Evolutionary conservation across 2,797 vertebrate species (phyloP).

Genomic region (Muscicapa comitata): DNA sequence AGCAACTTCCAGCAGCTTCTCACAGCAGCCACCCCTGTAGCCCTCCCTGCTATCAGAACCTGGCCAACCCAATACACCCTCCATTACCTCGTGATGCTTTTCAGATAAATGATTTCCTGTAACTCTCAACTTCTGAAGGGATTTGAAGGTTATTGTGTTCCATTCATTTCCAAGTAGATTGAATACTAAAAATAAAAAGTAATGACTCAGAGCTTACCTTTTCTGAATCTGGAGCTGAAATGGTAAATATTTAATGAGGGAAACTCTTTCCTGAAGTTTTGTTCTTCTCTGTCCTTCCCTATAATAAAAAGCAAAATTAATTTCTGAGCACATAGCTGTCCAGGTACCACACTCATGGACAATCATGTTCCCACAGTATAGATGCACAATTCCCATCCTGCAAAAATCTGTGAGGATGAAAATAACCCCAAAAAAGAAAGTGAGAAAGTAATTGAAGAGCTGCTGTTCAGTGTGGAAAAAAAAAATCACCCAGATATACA

Average conservation of each 20-base stretch:
- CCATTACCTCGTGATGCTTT: constrained; percentile 32
- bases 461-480: neutral
- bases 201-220: constrained; percentile 49
- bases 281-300: neutral
- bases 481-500: neutral
- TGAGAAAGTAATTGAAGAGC: neutral
- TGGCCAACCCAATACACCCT: neutral
- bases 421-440: neutral
- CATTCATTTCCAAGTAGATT: constrained; percentile 25
- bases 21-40: neutral
- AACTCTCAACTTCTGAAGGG: constrained; percentile 9
- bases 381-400: neutral
- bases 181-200: constrained; percentile 53
- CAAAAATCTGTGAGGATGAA: neutral
- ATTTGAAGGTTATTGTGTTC: constrained; percentile 29
- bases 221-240: constrained; percentile 23
- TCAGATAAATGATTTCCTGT: constrained; percentile 2
- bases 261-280: neutral
- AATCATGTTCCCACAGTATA: neutral
- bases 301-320: neutral
- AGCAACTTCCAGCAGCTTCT: neutral
- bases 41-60: neutral
- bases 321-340: neutral
- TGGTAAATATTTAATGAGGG: constrained; percentile 59
- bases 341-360: neutral